phyloP scores from a whole-genome alignment of 2,113 vertebrate genomes.

The Gadus chalcogrammus region DNA sequence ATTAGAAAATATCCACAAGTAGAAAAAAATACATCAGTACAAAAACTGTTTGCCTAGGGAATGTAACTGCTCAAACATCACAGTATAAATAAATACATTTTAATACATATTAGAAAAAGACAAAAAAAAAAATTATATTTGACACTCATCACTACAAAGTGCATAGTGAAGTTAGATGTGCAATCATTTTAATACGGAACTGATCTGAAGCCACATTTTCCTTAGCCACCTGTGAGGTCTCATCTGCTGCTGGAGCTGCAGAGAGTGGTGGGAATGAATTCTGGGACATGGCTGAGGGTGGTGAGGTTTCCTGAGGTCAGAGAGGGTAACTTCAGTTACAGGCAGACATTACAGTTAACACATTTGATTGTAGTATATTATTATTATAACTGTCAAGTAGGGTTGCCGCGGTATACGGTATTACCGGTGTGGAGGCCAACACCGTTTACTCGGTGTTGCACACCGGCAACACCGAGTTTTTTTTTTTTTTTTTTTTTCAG shows the following conservation, averaged over 20 bases:
- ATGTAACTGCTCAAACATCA: slow-evolving; percentile 1
- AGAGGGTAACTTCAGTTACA: neutral
- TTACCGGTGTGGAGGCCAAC: no score
- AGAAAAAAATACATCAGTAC: no score
- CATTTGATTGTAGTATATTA: slow-evolving; percentile 2
- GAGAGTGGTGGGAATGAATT: slow-evolving; percentile 11
- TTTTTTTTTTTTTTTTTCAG: no score
- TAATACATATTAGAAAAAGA: neutral
- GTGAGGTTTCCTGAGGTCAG: slow-evolving; percentile 7
- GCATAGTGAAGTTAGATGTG: neutral
- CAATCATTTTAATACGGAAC: slow-evolving; percentile 8
- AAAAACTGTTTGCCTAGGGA: neutral
- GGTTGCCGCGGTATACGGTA: no score
- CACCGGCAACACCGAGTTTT: no score
- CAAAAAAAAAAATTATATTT: neutral
- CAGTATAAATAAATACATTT: neutral
- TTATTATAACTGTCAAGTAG: no score
- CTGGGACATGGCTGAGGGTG: slow-evolving; percentile 11
- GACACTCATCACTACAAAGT: neutral
- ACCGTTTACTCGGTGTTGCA: no score
- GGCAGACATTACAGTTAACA: slow-evolving; percentile 11
- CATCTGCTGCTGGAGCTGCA: slow-evolving; percentile 16
- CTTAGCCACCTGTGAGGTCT: slow-evolving; percentile 4
- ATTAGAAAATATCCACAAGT: neutral
- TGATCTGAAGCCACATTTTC: slow-evolving; percentile 1